phyloP scores from a whole-genome alignment of 2,797 vertebrate genomes.

The Mallotus villosus region DNA sequence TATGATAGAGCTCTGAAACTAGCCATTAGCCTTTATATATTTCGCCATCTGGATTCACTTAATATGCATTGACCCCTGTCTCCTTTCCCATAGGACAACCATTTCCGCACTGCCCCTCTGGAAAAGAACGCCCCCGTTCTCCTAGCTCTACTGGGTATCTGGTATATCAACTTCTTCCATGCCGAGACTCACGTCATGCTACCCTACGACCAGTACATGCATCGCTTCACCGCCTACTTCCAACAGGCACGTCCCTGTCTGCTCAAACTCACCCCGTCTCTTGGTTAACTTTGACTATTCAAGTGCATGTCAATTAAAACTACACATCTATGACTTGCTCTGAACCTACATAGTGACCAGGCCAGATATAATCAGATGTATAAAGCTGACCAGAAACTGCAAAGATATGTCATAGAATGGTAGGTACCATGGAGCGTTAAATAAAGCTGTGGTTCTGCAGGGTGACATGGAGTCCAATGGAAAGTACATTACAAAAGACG shows the following conservation, averaged over 20 bases:
- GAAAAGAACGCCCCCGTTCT: constrained; percentile 88
- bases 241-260: constrained; percentile 83
- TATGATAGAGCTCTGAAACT: constrained; percentile 11
- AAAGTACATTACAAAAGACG: constrained; percentile 91
- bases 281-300: too few species aligned
- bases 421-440: background rate
- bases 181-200: constrained; percentile 92
- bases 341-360: background rate
- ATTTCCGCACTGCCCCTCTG: constrained; percentile 86
- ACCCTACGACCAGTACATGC: constrained; percentile 98
- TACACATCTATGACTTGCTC: background rate
- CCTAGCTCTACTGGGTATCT: constrained; percentile 90
- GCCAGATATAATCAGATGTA: too few species aligned
- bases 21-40: background rate
- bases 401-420: too few species aligned
- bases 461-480: constrained; percentile 99
- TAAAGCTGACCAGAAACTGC: background rate
- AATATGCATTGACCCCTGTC: background rate
- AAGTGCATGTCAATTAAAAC: too few species aligned
- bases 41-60: too few species aligned
- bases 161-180: constrained; percentile 95
- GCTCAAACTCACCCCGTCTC: background rate
- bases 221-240: constrained; percentile 97
- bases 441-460: constrained; percentile 58
- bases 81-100: constrained; percentile 80